Evolutionary conservation across 2,113 vertebrate species (phyloP).

Genomic region (Speoplatyrhinus poulsoni): DNA sequence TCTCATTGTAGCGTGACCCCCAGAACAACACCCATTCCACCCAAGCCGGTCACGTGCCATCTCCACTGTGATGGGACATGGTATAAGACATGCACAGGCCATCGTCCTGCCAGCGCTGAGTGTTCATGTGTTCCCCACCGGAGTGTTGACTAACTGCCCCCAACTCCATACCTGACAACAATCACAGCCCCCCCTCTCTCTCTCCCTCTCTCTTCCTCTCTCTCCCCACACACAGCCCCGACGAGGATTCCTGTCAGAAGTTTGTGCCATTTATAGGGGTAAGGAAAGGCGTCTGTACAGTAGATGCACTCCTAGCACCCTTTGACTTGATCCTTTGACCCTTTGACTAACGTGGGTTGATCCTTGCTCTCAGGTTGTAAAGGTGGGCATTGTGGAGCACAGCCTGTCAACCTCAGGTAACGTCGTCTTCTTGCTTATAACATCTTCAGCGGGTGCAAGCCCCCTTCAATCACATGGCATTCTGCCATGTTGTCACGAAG

Average conservation of each 20-base stretch:
- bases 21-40: constrained; percentile 54
- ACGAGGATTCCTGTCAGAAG: constrained; percentile 94
- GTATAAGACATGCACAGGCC: constrained; percentile 37
- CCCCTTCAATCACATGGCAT: not conserved
- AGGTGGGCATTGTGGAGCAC: constrained; percentile 92
- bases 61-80: constrained; percentile 55
- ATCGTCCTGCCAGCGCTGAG: constrained; percentile 57
- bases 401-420: constrained; percentile 81
- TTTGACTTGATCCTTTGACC: constrained; percentile 7
- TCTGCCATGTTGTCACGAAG: no score
- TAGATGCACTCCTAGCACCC: not conserved
- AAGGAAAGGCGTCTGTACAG: not conserved
- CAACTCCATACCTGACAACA: not conserved
- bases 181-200: constrained; percentile 11
- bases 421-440: not conserved
- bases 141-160: constrained; percentile 27
- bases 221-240: constrained; percentile 72
- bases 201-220: constrained; percentile 5
- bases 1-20: constrained; percentile 63
- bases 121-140: constrained; percentile 59
- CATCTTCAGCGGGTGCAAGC: not conserved
- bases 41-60: constrained; percentile 60
- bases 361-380: constrained; percentile 73
- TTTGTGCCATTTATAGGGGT: constrained; percentile 93
- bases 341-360: not conserved